Percentiles rank a stretch among this genome's conserved stretches.
Evolutionary conservation across 35 echinoderm and acorn worm species (phyloP).

Genomic region (Chiridota heheva): DNA sequence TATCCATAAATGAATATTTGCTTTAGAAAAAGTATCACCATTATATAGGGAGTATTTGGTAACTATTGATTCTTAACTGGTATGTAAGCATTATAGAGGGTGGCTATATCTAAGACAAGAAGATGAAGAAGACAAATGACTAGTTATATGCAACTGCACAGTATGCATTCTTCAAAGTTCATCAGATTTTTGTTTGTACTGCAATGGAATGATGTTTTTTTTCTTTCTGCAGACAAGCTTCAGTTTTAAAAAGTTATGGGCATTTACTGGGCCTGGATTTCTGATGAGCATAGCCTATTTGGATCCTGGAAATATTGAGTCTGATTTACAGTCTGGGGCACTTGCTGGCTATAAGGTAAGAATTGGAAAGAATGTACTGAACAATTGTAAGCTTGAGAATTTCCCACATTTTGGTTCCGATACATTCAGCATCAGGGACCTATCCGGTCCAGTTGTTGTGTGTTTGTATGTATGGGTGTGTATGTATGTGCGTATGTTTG

Average conservation of each 20-base stretch:
- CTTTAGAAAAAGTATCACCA: no score
- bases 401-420: background rate
- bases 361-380: background rate
- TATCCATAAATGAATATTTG: no score
- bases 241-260: conserved; percentile 75
- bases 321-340: conserved; percentile 73
- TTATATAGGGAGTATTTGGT: no score
- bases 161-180: no score
- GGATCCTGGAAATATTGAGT: conserved; percentile 87
- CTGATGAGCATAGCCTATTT: conserved; percentile 90
- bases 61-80: no score
- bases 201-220: conserved; percentile 2
- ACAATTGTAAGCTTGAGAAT: background rate
- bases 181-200: no score
- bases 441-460: no score
- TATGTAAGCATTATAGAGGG: no score
- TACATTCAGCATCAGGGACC: background rate
- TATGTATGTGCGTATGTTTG: background rate
- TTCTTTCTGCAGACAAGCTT: conserved; percentile 49
- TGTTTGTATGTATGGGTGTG: no score
- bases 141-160: no score
- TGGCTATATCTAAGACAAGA: no score
- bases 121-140: no score
- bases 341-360: conserved; percentile 69
- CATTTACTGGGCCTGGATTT: conserved; percentile 82